Evolutionary conservation across 2,113 vertebrate species (phyloP).

Genomic region (Neolamprologus hecqui): DNA sequence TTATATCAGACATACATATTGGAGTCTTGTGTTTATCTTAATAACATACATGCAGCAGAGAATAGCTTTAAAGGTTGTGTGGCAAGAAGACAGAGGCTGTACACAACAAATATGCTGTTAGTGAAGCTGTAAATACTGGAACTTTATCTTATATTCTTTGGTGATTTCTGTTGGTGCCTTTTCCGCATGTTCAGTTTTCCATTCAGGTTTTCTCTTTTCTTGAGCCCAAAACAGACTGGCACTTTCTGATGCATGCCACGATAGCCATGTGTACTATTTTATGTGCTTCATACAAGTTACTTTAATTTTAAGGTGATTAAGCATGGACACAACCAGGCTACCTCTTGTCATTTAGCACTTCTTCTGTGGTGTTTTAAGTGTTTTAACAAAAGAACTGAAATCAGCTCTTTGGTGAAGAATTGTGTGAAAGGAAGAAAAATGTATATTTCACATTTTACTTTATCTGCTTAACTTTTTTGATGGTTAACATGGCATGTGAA

Average conservation of each 20-base stretch:
- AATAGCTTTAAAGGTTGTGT: background rate
- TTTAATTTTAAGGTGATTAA: background rate
- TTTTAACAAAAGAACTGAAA: background rate
- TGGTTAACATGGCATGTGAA: background rate
- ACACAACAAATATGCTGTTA: background rate
- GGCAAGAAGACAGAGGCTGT: background rate
- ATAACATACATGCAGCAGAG: background rate
- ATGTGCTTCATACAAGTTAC: background rate
- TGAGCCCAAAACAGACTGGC: constrained; percentile 6
- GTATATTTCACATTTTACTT: background rate
- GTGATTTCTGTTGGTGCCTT: background rate
- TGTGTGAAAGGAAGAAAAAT: background rate
- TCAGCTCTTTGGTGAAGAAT: background rate
- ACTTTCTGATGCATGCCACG: background rate
- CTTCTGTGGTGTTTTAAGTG: background rate
- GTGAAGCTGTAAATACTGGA: background rate
- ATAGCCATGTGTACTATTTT: background rate
- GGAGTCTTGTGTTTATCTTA: background rate
- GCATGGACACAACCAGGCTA: background rate
- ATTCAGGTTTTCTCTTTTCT: background rate
- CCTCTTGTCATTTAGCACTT: background rate
- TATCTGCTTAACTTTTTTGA: background rate
- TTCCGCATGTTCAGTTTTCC: background rate
- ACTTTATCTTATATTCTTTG: background rate
- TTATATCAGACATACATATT: background rate